Evolutionary conservation across 2,888 invertebrate species (phyloP), one percentile per base, ranked within the genome.

Genomic region (Morinoia aosen): DNA sequence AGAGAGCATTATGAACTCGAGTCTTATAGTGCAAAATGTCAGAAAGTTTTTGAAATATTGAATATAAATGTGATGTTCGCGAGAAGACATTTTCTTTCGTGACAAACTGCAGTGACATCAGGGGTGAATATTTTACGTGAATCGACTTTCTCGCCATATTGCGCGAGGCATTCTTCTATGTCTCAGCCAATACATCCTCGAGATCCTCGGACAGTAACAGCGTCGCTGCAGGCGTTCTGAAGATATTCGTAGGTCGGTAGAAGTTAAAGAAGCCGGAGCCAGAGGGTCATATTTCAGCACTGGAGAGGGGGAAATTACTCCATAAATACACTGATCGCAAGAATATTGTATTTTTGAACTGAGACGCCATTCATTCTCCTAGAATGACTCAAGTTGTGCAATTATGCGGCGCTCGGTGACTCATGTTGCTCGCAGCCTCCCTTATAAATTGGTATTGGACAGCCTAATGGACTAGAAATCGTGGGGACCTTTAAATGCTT

Each of bases 371-470:
- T 48, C 48, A 48, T 93, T 93, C n/a, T 33, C 57, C n/a, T 12
- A 93, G 57, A 93, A 93, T 93, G 93, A 93, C 93, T 93, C 93
- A 93, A 93, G 93, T 93, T 93, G 93, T 93, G 93, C 57, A 93
- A 93, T 93, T 93, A 93, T 93, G 93, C 93, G 56, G 25, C 93
- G 93, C 93, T 57, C 93, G 19, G 93, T 93, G 93, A 93, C 93
- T 56, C 93, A 57, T 57, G 93, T 57, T 93, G 93, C 48, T 93
- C 93, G 5, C 1, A 19, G 57, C 93, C 57, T 16, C 33, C 93
- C 57, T 25, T 39, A 93, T 93, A 93, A 57, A 93, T 93, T 93
- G 48, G 33, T 57, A 93, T 93, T 39, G 58, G 93, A 93, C 93
- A 93, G 93, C 56, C 93, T 93, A 93, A 93, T 93, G 93, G 93